Evolutionary conservation across 2,113 vertebrate genomes (phyloP).

Genomic region (Choloepus hoffmanni): DNA sequence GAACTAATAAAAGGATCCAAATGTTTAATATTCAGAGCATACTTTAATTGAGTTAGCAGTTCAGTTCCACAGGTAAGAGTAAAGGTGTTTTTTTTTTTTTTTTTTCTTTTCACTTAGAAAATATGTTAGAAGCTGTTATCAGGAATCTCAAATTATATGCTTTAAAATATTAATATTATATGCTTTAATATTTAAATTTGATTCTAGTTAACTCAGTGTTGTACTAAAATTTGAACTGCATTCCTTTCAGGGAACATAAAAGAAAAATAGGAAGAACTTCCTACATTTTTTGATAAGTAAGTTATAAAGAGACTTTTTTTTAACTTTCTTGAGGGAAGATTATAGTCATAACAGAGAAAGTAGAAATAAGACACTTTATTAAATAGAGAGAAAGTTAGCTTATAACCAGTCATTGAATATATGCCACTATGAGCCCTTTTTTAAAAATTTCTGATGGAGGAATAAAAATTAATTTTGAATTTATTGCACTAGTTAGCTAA

Average conservation of each 20-base stretch:
- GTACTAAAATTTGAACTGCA: neutral
- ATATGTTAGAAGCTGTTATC: neutral
- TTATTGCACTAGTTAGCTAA: neutral
- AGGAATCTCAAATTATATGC: neutral
- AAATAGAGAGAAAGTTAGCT: neutral
- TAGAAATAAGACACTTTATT: neutral
- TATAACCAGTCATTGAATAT: accelerated
- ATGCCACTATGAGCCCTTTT: too few relatives aligned
- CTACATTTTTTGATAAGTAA: neutral
- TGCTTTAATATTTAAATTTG: neutral
- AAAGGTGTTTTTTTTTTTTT: neutral
- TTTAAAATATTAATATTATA: too few relatives aligned
- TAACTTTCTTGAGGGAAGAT: neutral
- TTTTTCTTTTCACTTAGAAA: neutral
- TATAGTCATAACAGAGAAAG: neutral
- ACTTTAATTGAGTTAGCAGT: neutral
- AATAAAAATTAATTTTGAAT: neutral
- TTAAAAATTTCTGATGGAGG: neutral
- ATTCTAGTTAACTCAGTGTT: neutral
- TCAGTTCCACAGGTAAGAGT: neutral
- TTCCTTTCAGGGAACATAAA: neutral
- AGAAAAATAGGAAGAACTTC: neutral
- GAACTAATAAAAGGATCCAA: neutral
- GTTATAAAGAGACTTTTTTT: neutral
- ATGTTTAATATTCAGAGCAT: neutral